phyloP scores from a whole-genome alignment of 2,113 vertebrate species.

The Apus apus region DNA sequence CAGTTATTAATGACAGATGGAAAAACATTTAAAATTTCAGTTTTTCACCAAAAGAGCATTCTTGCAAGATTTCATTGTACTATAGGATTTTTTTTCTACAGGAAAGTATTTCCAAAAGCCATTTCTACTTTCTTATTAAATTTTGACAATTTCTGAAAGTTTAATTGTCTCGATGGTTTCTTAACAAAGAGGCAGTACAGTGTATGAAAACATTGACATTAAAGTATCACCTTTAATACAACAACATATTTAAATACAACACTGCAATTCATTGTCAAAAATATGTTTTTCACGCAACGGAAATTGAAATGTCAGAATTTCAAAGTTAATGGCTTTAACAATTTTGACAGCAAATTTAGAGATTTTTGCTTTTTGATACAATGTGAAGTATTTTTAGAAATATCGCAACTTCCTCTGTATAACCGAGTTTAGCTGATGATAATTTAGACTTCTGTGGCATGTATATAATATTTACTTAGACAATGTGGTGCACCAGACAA shows the following conservation, averaged over 20 bases:
- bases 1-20: background rate
- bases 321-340: background rate
- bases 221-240: background rate
- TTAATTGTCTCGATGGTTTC: background rate
- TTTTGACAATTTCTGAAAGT: background rate
- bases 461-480: background rate
- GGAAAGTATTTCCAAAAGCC: background rate
- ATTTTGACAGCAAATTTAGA: background rate
- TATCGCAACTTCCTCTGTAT: background rate
- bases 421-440: background rate
- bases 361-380: background rate
- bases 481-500: background rate
- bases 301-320: background rate
- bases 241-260: background rate
- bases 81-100: background rate
- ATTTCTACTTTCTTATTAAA: background rate
- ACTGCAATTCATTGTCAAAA: background rate
- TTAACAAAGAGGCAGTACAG: background rate
- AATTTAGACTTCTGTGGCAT: background rate
- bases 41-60: background rate
- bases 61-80: background rate
- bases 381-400: background rate
- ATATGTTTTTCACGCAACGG: rapidly evolving
- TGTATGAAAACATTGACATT: background rate
- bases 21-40: background rate